Percentiles rank a stretch among this genome's conserved stretches.
These are phyloP conservation scores for Eurytoma californica DNA, from an alignment of 2,888 invertebrate species.

Conservation along the genomic window DNA sequence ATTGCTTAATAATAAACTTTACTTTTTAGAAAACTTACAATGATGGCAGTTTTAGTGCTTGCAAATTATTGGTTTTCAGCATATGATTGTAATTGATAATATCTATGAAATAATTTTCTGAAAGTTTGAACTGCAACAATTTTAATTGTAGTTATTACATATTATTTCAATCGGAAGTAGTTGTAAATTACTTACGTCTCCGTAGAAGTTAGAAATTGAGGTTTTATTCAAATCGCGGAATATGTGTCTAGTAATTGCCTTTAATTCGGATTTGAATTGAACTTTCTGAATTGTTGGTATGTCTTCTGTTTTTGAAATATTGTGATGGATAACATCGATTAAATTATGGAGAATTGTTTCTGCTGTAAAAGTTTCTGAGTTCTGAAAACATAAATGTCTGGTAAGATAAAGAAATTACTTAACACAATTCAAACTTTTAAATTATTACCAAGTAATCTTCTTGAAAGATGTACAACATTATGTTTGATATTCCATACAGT, in stretches of 20 bases:
- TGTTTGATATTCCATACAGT: constrained; percentile 23
- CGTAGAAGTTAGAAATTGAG: constrained; percentile 7
- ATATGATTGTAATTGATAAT: constrained; percentile 8
- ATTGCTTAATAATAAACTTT: background rate
- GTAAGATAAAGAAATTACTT: background rate
- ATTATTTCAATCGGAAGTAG: background rate
- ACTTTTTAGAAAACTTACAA: constrained; percentile 7
- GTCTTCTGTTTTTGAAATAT: constrained; percentile 1
- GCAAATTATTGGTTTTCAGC: background rate
- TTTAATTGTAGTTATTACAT: background rate
- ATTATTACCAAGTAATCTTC: background rate
- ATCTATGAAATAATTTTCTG: constrained; percentile 9
- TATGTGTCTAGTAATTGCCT: constrained; percentile 18
- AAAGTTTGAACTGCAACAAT: constrained; percentile 12
- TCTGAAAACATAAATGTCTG: background rate
- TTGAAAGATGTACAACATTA: background rate
- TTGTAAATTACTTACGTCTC: background rate
- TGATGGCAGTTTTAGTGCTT: background rate
- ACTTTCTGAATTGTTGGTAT: background rate
- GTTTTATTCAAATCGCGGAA: background rate
- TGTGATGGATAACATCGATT: background rate
- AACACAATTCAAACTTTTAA: no score
- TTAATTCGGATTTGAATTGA: constrained; percentile 11
- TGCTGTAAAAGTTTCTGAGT: background rate
- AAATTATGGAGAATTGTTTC: background rate